These are phyloP conservation scores for Toxotes jaculatrix DNA, from an alignment of 2,113 vertebrate species.

Conservation along the genomic window DNA sequence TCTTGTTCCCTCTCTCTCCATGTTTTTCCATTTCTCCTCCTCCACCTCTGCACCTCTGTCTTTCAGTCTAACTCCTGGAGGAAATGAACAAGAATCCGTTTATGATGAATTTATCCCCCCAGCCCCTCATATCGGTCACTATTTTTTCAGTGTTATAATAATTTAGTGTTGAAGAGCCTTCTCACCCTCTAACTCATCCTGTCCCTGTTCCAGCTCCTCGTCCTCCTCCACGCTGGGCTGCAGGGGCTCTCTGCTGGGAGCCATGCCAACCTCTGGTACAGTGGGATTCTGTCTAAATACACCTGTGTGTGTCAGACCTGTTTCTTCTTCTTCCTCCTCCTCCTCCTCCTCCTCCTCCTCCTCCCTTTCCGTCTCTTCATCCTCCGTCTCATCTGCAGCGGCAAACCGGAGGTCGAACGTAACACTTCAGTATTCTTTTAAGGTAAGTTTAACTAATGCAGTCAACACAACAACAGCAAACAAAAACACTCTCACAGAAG, in stretches of 20 bases:
- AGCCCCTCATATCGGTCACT: too few species aligned
- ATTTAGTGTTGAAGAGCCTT: too few species aligned
- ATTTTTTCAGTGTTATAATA: neutral
- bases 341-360: constrained; percentile 18
- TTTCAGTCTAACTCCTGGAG: constrained; percentile 16
- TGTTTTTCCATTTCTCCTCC: constrained; percentile 10
- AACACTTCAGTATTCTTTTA: neutral
- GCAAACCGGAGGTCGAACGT: neutral
- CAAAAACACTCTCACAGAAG: too few species aligned
- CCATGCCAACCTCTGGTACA: constrained; percentile 62
- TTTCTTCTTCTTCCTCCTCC: constrained; percentile 37
- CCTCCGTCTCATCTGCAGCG: constrained; percentile 40
- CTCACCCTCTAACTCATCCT: constrained; percentile 10
- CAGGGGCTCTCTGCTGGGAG: constrained; percentile 77
- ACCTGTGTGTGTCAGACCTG: constrained; percentile 5
- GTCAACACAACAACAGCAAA: too few species aligned
- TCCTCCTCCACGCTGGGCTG: constrained; percentile 75
- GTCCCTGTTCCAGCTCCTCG: constrained; percentile 11
- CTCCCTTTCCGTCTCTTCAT: constrained; percentile 40
- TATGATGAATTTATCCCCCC: neutral
- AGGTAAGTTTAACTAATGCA: too few species aligned
- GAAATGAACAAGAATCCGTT: neutral
- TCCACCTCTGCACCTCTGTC: constrained; percentile 41
- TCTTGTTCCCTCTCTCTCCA: constrained; percentile 3
- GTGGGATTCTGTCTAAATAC: constrained; percentile 73